Evolutionary conservation across 2,797 vertebrate species (phyloP), one percentile per base, ranked within the genome.

Genomic region (Cichlasoma orientale): DNA sequence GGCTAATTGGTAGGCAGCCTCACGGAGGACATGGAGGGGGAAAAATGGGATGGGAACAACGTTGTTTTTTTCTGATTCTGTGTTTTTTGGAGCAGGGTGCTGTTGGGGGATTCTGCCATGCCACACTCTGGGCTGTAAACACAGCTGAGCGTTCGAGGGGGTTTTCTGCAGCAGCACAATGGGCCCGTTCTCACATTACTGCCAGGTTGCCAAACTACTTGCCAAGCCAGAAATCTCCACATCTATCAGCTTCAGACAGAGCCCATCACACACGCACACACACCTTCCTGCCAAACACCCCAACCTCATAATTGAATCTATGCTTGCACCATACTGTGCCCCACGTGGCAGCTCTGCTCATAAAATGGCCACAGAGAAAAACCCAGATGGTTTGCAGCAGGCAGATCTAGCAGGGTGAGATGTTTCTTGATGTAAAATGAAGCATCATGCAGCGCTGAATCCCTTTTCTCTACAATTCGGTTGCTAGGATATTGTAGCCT

Each of bases 271-370:
- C 70, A 74, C 71, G 75, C 74, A 25, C 58, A 12, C 70, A 75
- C 72, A 78, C 72, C 79, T 85, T 78, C 75, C 80, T 75, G 79
- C 75, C 82, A 83, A 84, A 88, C 88, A 75, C 72, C 81, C 71
- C 82, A 75, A 77, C 79, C 89, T 86, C 86, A 74, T 93, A 94
- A 93, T 93, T 92, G 88, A 93, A 93, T 92, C 78, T 69, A 78
- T 63, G 66, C 74, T 86, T 82, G 85, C 76, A 14, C 80, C 90
- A 84, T 61, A 82, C 87, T 83, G 90, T 69, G 86, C 78, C 84
- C 89, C 66, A 27, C 72, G 73, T 82, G 90, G 86, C 74, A 77
- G 78, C 84, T 86, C 66, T 38, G 82, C 87, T 90, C 79, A 33
- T 78, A 74, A 85, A 89, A 89, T 87, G 79, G 82, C 89, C 79